phyloP scores from a whole-genome alignment of 1,140 invertebrate genomes.

The Drosophila mojavensis region DNA sequence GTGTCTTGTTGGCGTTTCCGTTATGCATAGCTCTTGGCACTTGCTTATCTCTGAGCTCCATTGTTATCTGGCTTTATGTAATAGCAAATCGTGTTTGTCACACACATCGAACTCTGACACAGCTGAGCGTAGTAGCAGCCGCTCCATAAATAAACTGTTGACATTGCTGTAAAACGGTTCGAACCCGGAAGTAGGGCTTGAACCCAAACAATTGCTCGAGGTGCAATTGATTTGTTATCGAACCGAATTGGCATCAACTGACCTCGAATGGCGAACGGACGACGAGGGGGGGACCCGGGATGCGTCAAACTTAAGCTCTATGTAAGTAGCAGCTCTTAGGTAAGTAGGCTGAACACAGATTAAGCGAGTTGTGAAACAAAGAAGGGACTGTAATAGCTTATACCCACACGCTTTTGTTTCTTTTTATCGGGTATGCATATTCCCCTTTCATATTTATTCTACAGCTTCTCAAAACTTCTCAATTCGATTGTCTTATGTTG shows the following conservation, averaged over 20 bases:
- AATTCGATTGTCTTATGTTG: no score
- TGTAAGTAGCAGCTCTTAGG: no score
- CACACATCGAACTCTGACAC: neutral
- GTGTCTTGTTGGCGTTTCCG: neutral
- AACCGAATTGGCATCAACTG: neutral
- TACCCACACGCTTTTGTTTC: no score
- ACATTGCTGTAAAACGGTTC: neutral
- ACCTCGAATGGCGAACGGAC: neutral
- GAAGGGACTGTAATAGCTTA: no score
- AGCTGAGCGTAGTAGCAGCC: no score
- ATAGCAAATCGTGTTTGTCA: conserved; percentile 2
- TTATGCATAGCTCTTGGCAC: neutral
- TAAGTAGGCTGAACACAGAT: no score
- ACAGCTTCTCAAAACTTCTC: no score
- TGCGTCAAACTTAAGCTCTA: no score
- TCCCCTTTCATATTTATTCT: no score
- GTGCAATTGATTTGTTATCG: neutral
- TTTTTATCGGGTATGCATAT: no score
- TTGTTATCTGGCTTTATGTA: conserved; percentile 19
- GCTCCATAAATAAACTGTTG: neutral
- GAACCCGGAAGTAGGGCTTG: neutral
- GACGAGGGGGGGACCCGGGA: neutral
- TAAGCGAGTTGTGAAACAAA: no score
- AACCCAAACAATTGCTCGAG: neutral
- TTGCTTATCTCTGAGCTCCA: conserved; percentile 14